A percentile compares a stretch with the other conserved stretches of the same genome.
Evolutionary conservation across 2,797 vertebrate genomes (phyloP).

Genomic region (Leucoraja ocellata): DNA sequence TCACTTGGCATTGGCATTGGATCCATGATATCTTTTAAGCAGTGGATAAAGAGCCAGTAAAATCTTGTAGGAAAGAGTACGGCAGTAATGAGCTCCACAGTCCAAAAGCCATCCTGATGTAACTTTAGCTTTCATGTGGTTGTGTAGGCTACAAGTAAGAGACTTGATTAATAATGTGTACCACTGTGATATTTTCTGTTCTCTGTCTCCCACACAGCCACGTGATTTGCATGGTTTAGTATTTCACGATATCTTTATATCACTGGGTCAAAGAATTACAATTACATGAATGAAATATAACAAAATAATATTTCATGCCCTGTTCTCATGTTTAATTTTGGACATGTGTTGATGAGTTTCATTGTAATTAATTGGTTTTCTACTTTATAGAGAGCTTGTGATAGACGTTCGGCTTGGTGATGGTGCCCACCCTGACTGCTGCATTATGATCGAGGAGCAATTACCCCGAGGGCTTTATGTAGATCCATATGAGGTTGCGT

Average conservation of each 20-base stretch:
- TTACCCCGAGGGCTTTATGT: constrained; percentile 73
- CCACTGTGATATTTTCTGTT: too few relatives aligned
- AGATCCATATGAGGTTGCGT: constrained; percentile 78
- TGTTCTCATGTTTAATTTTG: background rate
- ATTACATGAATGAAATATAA: background rate
- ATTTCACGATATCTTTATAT: background rate
- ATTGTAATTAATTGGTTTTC: background rate
- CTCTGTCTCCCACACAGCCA: too few relatives aligned
- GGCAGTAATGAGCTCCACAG: too few relatives aligned
- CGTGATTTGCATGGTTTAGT: background rate
- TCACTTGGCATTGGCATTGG: too few relatives aligned
- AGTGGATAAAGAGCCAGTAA: too few relatives aligned
- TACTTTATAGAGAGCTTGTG: constrained; percentile 66
- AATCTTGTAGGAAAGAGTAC: too few relatives aligned
- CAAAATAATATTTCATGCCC: background rate
- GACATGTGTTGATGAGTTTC: background rate
- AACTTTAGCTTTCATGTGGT: too few relatives aligned
- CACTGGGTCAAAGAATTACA: background rate
- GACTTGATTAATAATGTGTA: too few relatives aligned
- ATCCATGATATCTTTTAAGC: too few relatives aligned
- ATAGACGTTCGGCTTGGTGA: constrained; percentile 59
- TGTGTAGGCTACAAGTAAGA: too few relatives aligned
- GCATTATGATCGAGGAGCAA: constrained; percentile 58
- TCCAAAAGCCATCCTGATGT: too few relatives aligned
- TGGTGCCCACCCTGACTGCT: constrained; percentile 48